Evolutionary conservation across 2,797 vertebrate species (phyloP), one percentile per base, ranked within the genome.

Genomic region (Chaetophractus vellerosus): DNA sequence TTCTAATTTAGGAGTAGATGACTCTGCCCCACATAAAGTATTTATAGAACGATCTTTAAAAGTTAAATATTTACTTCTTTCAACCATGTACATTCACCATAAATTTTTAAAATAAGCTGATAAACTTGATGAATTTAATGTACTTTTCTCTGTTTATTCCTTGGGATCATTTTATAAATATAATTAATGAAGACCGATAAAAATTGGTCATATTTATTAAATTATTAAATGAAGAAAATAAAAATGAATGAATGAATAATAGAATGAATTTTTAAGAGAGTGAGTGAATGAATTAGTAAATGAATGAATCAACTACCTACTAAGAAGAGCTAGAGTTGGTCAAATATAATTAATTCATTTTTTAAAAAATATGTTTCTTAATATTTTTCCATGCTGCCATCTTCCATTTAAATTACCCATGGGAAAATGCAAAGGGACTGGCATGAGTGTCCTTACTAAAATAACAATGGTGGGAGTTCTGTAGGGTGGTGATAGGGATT

Each of bases 61-160:
- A 94, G 23, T 88, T 94, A 96, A 94, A 68, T 92, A 95, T 90
- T 97, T 64, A 50, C 78, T 95, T 82, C 50, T 96, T 97, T 92
- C 45, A 50, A 66, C 52, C 81, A 82, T 16, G n/a, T 31, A 31
- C 74, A 97, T 94, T 96, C 50, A 86, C 12, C 24, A 45, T 45
- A 52, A 52, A 68, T 55, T 41, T 96, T 21, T 50, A 92, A 75
- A 96, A 93, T 12, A 48, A 63, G 21, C 50, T 87, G 18, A 63
- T 87, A 45, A 90, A 94, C 23, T 33, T 78, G 59, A 61, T 2
- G 23, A 95, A 68, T 21, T 95, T 68, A 75, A 57, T 33, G n/a
- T 82, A 71, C 10, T 91, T 11, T 45, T 95, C 48, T 95, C 48
- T 95, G 9, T 59, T 97, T 69, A 50, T 75, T 96, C 69, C 68